phyloP scores from a whole-genome alignment of 2,797 vertebrate species.

The Tenualosa ilisha region DNA sequence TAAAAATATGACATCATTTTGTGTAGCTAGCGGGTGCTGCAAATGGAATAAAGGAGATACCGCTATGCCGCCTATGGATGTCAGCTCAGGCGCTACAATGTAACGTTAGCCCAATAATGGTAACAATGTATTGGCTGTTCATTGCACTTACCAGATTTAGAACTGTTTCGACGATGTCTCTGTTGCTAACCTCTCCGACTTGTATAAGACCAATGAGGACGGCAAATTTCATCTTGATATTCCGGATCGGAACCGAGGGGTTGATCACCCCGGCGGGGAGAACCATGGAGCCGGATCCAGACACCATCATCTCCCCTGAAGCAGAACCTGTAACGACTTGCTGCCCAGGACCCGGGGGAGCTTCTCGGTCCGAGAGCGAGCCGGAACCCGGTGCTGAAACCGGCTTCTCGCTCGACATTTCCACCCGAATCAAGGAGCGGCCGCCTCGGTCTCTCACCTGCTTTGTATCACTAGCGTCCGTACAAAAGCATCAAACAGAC shows the following conservation, averaged over 20 bases:
- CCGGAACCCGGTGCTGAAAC: slow-evolving; percentile 65
- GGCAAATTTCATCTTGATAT: slow-evolving; percentile 94
- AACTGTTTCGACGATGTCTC: slow-evolving; percentile 93
- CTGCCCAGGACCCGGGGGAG: slow-evolving; percentile 61
- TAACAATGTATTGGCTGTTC: slow-evolving; percentile 19
- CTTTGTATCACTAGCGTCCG: slow-evolving; percentile 63
- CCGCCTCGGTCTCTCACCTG: slow-evolving; percentile 50
- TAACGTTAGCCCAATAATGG: neutral
- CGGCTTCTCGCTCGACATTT: slow-evolving; percentile 72
- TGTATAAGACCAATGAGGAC: slow-evolving; percentile 90
- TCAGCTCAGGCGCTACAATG: slow-evolving; percentile 1
- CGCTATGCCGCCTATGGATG: neutral
- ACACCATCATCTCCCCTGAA: slow-evolving; percentile 65
- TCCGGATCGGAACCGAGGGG: slow-evolving; percentile 88
- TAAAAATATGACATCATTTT: neutral
- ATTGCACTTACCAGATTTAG: slow-evolving; percentile 88
- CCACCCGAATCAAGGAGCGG: slow-evolving; percentile 47
- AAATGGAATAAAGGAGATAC: neutral
- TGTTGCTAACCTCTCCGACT: slow-evolving; percentile 90
- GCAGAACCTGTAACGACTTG: slow-evolving; percentile 56
- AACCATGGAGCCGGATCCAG: slow-evolving; percentile 66
- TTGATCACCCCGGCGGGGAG: slow-evolving; percentile 73
- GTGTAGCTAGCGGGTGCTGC: neutral
- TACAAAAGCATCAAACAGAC: slow-evolving; percentile 40
- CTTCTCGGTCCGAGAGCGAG: slow-evolving; percentile 69